Evolutionary conservation across 1,140 invertebrate genomes (phyloP).

Genomic region (Panulirus ornatus): DNA sequence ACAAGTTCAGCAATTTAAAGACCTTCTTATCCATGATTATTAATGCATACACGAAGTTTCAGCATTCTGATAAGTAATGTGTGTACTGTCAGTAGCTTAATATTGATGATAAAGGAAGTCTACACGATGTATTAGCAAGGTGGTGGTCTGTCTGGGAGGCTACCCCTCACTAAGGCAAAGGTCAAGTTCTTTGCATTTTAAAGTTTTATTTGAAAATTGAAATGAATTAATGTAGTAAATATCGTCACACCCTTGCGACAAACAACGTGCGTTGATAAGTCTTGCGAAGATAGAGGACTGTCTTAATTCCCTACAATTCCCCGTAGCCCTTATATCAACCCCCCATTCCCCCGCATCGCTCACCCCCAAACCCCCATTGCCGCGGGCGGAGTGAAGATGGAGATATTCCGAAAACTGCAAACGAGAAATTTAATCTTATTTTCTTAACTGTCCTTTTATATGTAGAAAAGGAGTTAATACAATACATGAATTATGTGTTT

Average conservation of each 20-base stretch:
- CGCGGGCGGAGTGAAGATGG: slow-evolving; percentile 54
- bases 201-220: neutral
- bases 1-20: neutral
- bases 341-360: neutral
- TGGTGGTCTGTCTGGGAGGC: neutral
- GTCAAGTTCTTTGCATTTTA: slow-evolving; percentile 50
- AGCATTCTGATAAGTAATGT: no score
- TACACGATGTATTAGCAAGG: neutral
- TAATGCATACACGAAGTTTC: neutral
- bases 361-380: slow-evolving; percentile 33
- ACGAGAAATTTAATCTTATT: slow-evolving; percentile 30
- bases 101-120: neutral
- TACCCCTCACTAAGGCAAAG: slow-evolving; percentile 51
- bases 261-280: neutral
- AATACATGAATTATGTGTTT: neutral
- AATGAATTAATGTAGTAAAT: no score
- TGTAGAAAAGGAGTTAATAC: neutral
- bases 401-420: slow-evolving; percentile 35
- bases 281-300: neutral
- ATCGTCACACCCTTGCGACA: neutral
- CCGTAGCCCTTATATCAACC: slow-evolving; percentile 19
- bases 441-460: neutral
- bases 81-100: neutral
- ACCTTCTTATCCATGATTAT: no score
- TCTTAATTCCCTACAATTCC: slow-evolving; percentile 26